Evolutionary conservation across 2,888 invertebrate genomes (phyloP).

Genomic region (Periphyllus acericola): DNA sequence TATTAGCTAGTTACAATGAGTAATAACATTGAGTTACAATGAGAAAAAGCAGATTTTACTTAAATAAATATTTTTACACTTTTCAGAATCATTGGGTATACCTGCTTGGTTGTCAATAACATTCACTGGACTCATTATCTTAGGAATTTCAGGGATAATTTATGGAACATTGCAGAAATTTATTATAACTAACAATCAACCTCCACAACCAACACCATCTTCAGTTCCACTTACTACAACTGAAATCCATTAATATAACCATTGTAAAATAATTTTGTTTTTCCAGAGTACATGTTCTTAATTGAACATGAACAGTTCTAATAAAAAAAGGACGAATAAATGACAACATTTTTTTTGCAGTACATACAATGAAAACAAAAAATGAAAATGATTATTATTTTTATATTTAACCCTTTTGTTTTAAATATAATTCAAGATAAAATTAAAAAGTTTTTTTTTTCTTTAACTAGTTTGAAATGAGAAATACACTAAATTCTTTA

Average conservation of each 20-base stretch:
- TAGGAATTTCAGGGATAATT: slow-evolving; percentile 51
- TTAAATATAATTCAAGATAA: background rate
- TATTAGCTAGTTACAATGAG: no score
- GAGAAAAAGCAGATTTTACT: no score
- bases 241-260: background rate
- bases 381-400: background rate
- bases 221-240: slow-evolving; percentile 35
- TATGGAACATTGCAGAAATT: slow-evolving; percentile 46
- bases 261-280: background rate
- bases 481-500: background rate
- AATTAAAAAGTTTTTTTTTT: background rate
- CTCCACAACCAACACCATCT: slow-evolving; percentile 39
- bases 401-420: background rate
- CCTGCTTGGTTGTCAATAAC: slow-evolving; percentile 61
- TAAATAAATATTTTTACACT: background rate
- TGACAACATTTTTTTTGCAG: background rate
- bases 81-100: slow-evolving; percentile 58
- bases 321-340: background rate
- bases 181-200: slow-evolving; percentile 54
- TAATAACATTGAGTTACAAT: no score
- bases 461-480: background rate
- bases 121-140: slow-evolving; percentile 38
- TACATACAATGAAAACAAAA: background rate
- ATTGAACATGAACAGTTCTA: background rate
- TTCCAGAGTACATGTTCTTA: background rate